Conservation (phyloP, 2,797 vertebrate species). For the Sylvia borin region DNA sequence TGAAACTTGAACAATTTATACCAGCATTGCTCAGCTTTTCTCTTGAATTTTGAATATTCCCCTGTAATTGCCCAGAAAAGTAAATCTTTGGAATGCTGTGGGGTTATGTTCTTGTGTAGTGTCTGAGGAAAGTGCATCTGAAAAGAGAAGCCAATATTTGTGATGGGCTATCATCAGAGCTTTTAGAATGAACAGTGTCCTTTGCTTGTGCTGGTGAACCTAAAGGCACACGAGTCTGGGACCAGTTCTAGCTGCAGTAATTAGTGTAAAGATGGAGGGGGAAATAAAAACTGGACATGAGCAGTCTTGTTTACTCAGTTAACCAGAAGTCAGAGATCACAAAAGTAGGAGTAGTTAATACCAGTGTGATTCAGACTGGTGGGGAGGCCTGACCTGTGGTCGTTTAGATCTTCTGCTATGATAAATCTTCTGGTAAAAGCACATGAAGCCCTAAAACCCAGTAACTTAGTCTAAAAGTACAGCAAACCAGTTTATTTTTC, state of each 20-base stretch:
- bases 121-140: not conserved
- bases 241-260: not conserved
- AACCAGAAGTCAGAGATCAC: not conserved
- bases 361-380: not conserved
- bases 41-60: not conserved
- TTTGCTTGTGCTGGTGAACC: not conserved
- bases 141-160: not conserved
- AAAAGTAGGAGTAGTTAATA: not conserved
- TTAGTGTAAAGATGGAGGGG: not conserved
- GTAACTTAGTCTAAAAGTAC: not conserved
- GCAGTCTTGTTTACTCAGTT: not conserved
- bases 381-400: not conserved
- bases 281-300: not conserved
- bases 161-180: not conserved
- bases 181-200: not conserved
- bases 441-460: not conserved
- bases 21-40: not conserved
- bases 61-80: not conserved
- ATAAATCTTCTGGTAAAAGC: not conserved
- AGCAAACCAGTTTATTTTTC: not conserved
- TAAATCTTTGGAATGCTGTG: not conserved
- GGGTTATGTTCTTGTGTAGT: not conserved
- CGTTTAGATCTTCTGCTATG: not conserved
- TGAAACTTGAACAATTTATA: not conserved
- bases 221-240: not conserved